Evolutionary conservation across 2,113 vertebrate species (phyloP), one percentile per base, ranked within the genome.

Genomic region (Myotis davidii): DNA sequence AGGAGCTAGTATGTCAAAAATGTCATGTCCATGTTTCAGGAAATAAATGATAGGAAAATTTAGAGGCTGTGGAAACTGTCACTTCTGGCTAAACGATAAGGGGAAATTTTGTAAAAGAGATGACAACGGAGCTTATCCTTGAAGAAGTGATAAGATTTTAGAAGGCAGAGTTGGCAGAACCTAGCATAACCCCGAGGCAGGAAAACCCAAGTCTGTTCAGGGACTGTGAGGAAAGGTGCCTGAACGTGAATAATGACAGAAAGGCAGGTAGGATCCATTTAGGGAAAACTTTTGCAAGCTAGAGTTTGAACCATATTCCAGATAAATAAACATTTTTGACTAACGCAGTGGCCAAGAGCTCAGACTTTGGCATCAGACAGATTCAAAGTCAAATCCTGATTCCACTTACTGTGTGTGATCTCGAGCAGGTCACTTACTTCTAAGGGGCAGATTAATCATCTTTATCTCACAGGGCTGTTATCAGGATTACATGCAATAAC

Each of bases 321-420:
- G 88, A 54, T 76, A 86, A 78, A 93, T 73, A 18, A 93, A 93
- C 25, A 76, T 9, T 79, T 92, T 87, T 84, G 27, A 70, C 65
- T 16, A 96, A 92, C 45, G 59, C 39, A 81, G 72, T 29, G 59
- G 23, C 89, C 3, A 64, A 86, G 54, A 94, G 52, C 34, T 12
- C 67, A 73, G 74, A 21, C 27, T 87, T 81, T 81, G 72, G 21
- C 59, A 83, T n/a, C 29, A 85, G 56, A 48, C 32, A 84, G 42
- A 88, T 72, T 34, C 54, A 93, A 76, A 45, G 8, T 59, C 45
- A 52, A 17, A n/a, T 85, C 23, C 67, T 94, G 78, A 79, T 83
- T 90, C 76, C 11, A 54, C 39, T 73, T 32, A 29, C 48, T 59
- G 4, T 82, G 12, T 45, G 16, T 78, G 32, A 45, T 64, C 73